A percentile compares a stretch with the other conserved stretches of the same genome.
phyloP scores from a whole-genome alignment of 2,888 invertebrate species.

The Cabera pusaria region DNA sequence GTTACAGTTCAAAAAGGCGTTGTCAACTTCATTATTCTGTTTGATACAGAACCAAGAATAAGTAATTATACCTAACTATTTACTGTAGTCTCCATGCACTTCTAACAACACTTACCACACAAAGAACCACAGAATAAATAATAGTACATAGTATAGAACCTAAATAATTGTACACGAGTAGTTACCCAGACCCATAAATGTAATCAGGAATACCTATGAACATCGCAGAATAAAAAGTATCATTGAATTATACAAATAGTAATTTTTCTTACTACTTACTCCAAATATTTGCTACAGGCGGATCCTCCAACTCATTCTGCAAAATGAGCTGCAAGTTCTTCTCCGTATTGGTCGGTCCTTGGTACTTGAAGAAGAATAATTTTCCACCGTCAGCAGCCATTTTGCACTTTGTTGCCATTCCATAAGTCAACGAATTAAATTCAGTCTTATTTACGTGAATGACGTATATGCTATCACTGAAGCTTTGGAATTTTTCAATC shows the following conservation, averaged over 20 bases:
- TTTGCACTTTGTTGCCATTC: constrained; percentile 50
- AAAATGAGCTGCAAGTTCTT: constrained; percentile 52
- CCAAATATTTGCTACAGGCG: constrained; percentile 50
- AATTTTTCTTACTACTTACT: constrained; percentile 60
- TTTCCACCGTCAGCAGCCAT: constrained; percentile 44
- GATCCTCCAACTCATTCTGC: constrained; percentile 54
- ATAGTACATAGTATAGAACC: too few species aligned
- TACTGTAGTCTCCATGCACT: too few species aligned
- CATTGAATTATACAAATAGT: too few species aligned
- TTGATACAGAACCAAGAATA: too few species aligned
- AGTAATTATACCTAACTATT: too few species aligned
- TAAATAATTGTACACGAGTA: too few species aligned
- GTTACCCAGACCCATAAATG: too few species aligned
- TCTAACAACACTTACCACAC: too few species aligned
- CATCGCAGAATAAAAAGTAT: too few species aligned
- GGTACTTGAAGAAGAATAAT: constrained; percentile 54
- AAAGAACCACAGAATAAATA: too few species aligned
- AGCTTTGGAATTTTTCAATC: constrained; percentile 30
- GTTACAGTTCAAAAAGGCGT: too few species aligned
- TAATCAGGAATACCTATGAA: not conserved
- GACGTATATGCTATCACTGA: constrained; percentile 35
- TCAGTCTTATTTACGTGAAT: constrained; percentile 46
- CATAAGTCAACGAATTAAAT: constrained; percentile 40
- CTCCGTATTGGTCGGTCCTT: constrained; percentile 37
- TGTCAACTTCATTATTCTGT: too few species aligned